Evolutionary conservation across 2,113 vertebrate species (phyloP).

Genomic region (Otis tarda): DNA sequence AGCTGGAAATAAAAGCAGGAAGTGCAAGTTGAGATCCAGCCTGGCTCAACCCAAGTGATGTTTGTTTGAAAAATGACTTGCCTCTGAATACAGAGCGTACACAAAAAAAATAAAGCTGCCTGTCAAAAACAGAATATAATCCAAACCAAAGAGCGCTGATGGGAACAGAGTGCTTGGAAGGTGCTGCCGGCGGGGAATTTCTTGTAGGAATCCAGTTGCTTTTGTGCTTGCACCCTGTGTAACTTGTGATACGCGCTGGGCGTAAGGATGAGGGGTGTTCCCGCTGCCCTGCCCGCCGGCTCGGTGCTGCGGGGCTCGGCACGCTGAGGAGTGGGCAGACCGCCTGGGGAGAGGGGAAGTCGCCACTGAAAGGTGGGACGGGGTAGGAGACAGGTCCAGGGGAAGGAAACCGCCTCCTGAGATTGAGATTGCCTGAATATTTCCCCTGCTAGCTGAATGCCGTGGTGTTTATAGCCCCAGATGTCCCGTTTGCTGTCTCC

Average conservation of each 20-base stretch:
- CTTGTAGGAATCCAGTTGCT: neutral
- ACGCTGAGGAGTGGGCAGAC: fast-evolving
- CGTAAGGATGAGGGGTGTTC: neutral
- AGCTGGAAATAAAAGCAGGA: constrained; percentile 34
- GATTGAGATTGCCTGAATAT: fast-evolving
- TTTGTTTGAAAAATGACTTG: neutral
- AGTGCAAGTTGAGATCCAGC: neutral
- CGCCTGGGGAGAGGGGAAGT: neutral
- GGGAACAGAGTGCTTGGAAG: neutral
- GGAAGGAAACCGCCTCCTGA: neutral
- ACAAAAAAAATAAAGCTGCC: neutral
- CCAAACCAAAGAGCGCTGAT: neutral
- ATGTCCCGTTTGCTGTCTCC: neutral
- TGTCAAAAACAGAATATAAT: neutral
- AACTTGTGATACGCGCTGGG: fast-evolving
- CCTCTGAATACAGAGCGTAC: neutral
- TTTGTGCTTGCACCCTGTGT: neutral
- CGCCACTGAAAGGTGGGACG: neutral
- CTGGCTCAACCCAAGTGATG: neutral
- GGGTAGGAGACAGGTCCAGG: neutral
- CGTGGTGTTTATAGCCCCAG: fast-evolving
- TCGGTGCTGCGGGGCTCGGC: neutral
- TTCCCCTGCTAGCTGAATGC: neutral
- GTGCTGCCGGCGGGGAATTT: neutral
- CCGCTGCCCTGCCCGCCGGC: neutral